These are phyloP conservation scores for Chionomys nivalis DNA, from an alignment of 2,113 vertebrate genomes.

Conservation along the genomic window DNA sequence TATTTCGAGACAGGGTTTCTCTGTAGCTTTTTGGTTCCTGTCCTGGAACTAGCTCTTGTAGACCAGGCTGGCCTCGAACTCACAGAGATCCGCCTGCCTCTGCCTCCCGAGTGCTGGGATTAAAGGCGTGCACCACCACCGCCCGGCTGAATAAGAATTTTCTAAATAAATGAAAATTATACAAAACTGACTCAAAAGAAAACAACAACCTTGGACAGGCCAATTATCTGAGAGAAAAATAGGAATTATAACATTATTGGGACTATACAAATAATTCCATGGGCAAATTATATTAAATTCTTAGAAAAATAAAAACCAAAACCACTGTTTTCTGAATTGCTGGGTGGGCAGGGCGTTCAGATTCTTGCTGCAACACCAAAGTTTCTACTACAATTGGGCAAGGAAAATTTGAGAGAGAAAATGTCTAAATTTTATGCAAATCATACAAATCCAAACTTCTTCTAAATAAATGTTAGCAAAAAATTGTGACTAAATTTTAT, in stretches of 20 bases:
- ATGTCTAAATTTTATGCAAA: slow-evolving; percentile 22
- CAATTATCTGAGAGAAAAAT: slow-evolving; percentile 5
- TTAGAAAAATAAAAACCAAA: background rate
- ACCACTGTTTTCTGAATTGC: background rate
- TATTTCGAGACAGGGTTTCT: no score
- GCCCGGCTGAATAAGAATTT: background rate
- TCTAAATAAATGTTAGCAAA: slow-evolving; percentile 16
- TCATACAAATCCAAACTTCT: background rate
- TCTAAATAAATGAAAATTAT: slow-evolving; percentile 52
- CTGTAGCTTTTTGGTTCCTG: no score
- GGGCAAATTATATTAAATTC: slow-evolving; percentile 31
- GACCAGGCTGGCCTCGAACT: no score
- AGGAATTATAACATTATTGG: background rate
- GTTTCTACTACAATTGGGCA: background rate
- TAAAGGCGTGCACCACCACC: no score
- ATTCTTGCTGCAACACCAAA: slow-evolving; percentile 7
- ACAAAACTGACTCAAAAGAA: slow-evolving; percentile 61
- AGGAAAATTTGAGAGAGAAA: background rate
- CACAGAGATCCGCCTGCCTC: no score
- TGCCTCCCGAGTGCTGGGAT: no score
- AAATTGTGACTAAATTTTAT: background rate
- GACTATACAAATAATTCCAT: slow-evolving; percentile 54
- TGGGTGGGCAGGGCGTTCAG: background rate
- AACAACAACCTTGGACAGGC: slow-evolving; percentile 16
- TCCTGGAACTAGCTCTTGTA: no score